Evolutionary conservation across 2,113 vertebrate species (phyloP), one percentile per base, ranked within the genome.

Genomic region (Gobio gobio): DNA sequence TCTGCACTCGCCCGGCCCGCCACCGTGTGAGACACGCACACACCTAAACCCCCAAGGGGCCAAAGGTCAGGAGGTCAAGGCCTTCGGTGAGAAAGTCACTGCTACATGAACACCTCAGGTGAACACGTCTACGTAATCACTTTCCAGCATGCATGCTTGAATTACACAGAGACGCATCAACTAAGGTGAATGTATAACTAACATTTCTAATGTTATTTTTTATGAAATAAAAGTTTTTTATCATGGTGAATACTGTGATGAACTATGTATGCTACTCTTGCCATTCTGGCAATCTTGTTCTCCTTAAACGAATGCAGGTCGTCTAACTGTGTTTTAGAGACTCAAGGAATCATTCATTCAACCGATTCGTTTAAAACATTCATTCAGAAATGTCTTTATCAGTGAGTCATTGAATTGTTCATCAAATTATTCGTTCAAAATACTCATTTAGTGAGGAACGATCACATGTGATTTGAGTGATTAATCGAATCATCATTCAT

Each of bases 1-100:
- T 76, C 74, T 82, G 58, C 79, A 45, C n/a, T 70, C 82, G 22
- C 49, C 47, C 74, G n/a, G 26, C 45, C 47, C 68, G 45, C n/a
- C 84, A 13, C n/a, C 84, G 18, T n/a, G 86, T 58, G 33, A 80
- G 76, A 79, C 64, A 75, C 16, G 74, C 68, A 64, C 84, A 88
- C 84, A 72, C 75, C 5, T 40, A 26, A 68, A 73, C 29, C 20
- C 49, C 22, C 22, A 36, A 64, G 51, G 54, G 66, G 73, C 49
- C 9, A 82, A 76, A 80, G 86, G 86, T 90, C 83, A 91, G 20
- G 72, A 83, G 90, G 84, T 88, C 81, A 86, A 6, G 51, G 40
- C 61, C 63, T 72, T 43, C 36, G 20, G 20, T 43, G 68, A 3
- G 74, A 63, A 54, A 85, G 36, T 47, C 47, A 4, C 51, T 77